Conservation (phyloP, 2,797 vertebrate species). For the Siniperca undulata region DNA sequence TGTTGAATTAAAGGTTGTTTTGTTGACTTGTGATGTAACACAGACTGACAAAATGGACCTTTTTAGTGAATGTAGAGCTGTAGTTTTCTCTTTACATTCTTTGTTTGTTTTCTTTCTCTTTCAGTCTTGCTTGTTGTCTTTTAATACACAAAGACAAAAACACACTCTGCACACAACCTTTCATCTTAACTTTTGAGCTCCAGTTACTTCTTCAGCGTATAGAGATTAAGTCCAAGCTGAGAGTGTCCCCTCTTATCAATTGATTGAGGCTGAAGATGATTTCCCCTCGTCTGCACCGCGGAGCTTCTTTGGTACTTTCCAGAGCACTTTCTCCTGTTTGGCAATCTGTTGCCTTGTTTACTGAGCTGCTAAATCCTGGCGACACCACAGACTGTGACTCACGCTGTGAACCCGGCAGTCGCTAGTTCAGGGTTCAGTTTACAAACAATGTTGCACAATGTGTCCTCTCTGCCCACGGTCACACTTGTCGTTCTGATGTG, state of each 20-base stretch:
- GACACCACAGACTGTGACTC: constrained; percentile 72
- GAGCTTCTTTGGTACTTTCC: constrained; percentile 83
- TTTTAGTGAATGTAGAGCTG: constrained; percentile 12
- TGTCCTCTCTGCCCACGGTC: constrained; percentile 54
- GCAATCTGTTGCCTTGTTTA: constrained; percentile 65
- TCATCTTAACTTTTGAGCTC: constrained; percentile 44
- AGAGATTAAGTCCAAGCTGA: constrained; percentile 25
- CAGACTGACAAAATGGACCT: not conserved
- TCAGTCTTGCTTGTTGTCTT: constrained; percentile 5
- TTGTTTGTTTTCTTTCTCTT: constrained; percentile 14
- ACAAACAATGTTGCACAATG: constrained; percentile 80
- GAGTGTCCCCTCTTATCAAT: constrained; percentile 53
- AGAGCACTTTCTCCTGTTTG: constrained; percentile 75
- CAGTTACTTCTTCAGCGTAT: not conserved
- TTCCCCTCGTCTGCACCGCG: constrained; percentile 29
- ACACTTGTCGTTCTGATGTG: constrained; percentile 31
- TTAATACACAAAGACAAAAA: constrained; percentile 23
- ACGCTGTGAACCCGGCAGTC: constrained; percentile 67
- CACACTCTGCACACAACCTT: constrained; percentile 5
- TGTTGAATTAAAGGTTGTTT: constrained; percentile 37
- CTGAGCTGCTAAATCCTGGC: constrained; percentile 51
- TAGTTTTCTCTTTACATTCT: constrained; percentile 5
- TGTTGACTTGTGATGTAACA: constrained; percentile 36
- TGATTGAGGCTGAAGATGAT: constrained; percentile 45
- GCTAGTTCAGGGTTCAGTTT: constrained; percentile 76